Base-by-base conservation (phyloP, 2,888 invertebrate genomes). In the Atherix ibis region DNA sequence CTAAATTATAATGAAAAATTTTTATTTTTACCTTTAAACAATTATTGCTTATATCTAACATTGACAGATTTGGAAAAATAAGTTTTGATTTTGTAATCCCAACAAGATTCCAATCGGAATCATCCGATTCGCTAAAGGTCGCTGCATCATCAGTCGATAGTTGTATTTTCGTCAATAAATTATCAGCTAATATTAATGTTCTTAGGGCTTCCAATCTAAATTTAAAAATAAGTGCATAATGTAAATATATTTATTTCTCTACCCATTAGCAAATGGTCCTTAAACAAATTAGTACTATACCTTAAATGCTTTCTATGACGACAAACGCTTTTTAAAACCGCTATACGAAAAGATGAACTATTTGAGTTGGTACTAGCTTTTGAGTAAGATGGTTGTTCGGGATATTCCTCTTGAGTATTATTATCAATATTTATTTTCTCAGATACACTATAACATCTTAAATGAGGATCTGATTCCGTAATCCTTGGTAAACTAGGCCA, bases 31-130 rank as follows among this genome's bases (percentile, higher is more conserved):
- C 51, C 45, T 67, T 70, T 25, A 91, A 59, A 38, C 68, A 66
- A 63, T 98, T 98, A 56, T 84, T 80, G 46, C 89, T 88, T 16
- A 97, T 75, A 56, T 97, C 95, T 52, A 98, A 59, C 81, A 92
- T 91, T 4, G 91, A 89, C 35, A 98, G 70, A 53, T 83, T 82
- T 0, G 97, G 97, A 62, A 89, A 94, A 51, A 94, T 71, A 3
- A 94, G 68, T 27, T 78, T 70, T 1, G 73, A 67, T 50, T 75
- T 75, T 18, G 70, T 65, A 4, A 63, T 48, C 4, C 67, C 63
- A 8, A 64, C 59, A 10, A 66, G 56, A 45, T 62, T 66, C 70
- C 76, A 73, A 43, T 76, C 76, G 3, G 69, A 67, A 32, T 74
- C 74, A 35, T 72, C 71, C 22, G 68, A 66, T 5, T 66, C 62